phyloP scores from a whole-genome alignment of 2,113 vertebrate genomes.

The Neodontobutis hainanensis region DNA sequence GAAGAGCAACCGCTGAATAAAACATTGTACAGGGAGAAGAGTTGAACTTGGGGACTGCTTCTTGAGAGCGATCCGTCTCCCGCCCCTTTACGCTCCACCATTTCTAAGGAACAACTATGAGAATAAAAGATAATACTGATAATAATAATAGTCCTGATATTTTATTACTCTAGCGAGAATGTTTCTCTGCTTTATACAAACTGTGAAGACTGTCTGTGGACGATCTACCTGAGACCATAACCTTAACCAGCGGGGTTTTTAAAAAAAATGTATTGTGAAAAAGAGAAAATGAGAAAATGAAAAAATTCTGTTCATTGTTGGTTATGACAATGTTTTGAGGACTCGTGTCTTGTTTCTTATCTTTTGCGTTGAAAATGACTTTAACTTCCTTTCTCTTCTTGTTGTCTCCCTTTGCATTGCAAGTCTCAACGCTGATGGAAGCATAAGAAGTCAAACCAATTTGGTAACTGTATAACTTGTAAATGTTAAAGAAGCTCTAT shows the following conservation, averaged over 20 bases:
- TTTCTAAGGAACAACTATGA: constrained; percentile 85
- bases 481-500: constrained; percentile 85
- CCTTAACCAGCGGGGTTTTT: constrained; percentile 91
- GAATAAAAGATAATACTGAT: constrained; percentile 81
- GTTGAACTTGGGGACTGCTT: constrained; percentile 61
- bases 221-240: constrained; percentile 88
- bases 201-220: constrained; percentile 90
- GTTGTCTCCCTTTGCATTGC: constrained; percentile 80
- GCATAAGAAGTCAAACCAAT: constrained; percentile 87
- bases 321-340: constrained; percentile 88
- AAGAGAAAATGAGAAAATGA: constrained; percentile 69
- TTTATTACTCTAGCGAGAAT: constrained; percentile 95
- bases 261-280: constrained; percentile 87
- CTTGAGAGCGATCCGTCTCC: constrained; percentile 41
- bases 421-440: constrained; percentile 78
- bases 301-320: constrained; percentile 88
- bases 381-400: constrained; percentile 74
- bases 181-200: constrained; percentile 91
- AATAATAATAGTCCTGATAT: constrained; percentile 87
- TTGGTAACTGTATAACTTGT: constrained; percentile 88
- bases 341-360: constrained; percentile 79
- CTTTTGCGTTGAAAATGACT: constrained; percentile 84
- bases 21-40: constrained; percentile 68
- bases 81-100: constrained; percentile 79
- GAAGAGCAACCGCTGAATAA: constrained; percentile 60